Percentiles rank a stretch among this genome's conserved stretches.
Conservation (phyloP, 2,797 vertebrate species). For the Danio albolineatus region DNA sequence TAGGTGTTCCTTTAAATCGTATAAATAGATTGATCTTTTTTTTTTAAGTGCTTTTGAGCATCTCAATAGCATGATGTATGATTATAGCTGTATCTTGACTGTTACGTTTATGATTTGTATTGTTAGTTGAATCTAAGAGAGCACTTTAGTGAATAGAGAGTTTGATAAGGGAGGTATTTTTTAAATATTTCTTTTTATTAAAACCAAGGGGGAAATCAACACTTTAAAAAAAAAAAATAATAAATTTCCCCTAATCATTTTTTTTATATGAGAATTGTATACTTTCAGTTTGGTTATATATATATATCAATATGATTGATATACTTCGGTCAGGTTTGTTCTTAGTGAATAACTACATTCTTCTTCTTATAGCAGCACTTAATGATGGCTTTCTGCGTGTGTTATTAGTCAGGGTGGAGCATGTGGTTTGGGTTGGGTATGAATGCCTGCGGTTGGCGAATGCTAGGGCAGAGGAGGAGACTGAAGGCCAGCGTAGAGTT, state of each 20-base stretch:
- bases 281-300: conserved; percentile 8
- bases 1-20: too few relatives aligned
- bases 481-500: background rate
- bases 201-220: background rate
- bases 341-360: background rate
- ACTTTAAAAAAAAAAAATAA: too few relatives aligned
- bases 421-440: conserved; percentile 12
- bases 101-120: conserved; percentile 17
- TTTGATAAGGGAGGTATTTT: conserved; percentile 27
- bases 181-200: background rate
- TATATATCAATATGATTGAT: background rate
- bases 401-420: conserved; percentile 32
- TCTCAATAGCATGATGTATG: too few relatives aligned
- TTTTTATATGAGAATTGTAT: conserved; percentile 12
- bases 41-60: too few relatives aligned
- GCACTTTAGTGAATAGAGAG: conserved; percentile 71
- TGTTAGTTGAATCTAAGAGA: conserved; percentile 51
- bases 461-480: background rate
- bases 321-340: conserved; percentile 8
- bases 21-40: background rate
- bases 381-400: background rate
- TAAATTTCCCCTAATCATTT: background rate
- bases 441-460: conserved; percentile 24
- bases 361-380: background rate
- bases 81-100: background rate